Conservation (phyloP, 1,140 invertebrate species). For the Protaetia brevitarsis region DNA sequence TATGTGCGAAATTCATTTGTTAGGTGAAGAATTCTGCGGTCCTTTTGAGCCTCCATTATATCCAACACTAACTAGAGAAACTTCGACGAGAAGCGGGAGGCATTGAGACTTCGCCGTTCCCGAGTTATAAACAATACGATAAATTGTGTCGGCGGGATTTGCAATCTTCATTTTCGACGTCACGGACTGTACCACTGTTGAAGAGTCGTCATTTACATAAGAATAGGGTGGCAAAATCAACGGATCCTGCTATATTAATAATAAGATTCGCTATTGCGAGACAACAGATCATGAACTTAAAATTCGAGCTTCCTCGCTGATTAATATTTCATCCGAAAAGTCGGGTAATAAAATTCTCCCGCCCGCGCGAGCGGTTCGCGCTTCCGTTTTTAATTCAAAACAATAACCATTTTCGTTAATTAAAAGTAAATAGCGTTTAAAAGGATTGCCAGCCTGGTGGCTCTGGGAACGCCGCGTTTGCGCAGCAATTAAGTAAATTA, state of each 20-base stretch:
- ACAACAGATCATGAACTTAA: not conserved
- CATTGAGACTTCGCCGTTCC: no score
- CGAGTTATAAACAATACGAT: no score
- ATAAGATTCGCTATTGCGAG: not conserved
- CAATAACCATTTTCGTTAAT: not conserved
- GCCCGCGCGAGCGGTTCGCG: not conserved
- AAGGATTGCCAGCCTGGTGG: not conserved
- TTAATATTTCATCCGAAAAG: not conserved
- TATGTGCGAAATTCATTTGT: constrained; percentile 7
- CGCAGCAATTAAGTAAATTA: not conserved
- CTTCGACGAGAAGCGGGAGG: no score
- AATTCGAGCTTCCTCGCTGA: not conserved
- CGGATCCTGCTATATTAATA: not conserved
- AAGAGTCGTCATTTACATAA: not conserved
- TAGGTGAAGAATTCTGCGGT: not conserved
- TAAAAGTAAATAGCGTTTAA: not conserved
- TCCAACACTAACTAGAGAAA: not conserved
- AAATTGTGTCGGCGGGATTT: no score
- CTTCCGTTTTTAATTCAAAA: not conserved
- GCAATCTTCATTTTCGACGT: no score
- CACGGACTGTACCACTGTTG: no score
- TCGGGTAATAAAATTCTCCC: not conserved
- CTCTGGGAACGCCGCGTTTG: not conserved
- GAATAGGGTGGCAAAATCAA: not conserved
- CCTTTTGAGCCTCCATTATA: not conserved